Evolutionary conservation across 2,797 vertebrate genomes (phyloP), one percentile per base, ranked within the genome.

Genomic region (Spinus olivaceus): DNA sequence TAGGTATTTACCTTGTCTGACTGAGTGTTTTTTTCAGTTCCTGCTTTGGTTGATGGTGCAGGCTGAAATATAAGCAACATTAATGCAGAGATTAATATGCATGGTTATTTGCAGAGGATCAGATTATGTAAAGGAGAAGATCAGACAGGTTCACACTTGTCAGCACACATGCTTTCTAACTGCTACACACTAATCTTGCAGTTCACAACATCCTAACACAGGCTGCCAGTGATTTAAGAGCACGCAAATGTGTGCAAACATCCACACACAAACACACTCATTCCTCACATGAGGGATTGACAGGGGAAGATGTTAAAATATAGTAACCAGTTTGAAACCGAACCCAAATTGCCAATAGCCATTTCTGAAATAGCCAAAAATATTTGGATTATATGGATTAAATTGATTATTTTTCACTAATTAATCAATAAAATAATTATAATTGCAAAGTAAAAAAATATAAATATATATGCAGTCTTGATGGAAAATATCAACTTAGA

Each of bases 1-100:
- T 1, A 50, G 25, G 14, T 60, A 54, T 12, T 91, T 90, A 97
- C 96, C 94, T 92, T 93, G 33, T 27, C 12, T 60, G 90, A 69
- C 51, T 81, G 66, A 0, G 4, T 23, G 27, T 8, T 57, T 78
- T 95, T 96, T 78, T 72, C 95, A 78, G 88, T 25, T 49, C 85
- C 95, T 47, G n/a, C 14, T 90, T 85, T 70, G 41, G 57, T 27
- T 51, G 88, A 80, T 2, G 20, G 27, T 63, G 70, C 0, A 0
- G 87, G 15, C 95, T 96, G 87, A 67, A 96, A 96, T 2, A 44
- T 1, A 86, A 89, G 46, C 9, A 65, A 81, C 18, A 73, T 9
- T 42, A 27, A 53, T 32, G 60, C 19, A 42, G 54, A 59, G 59
- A 49, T 84, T 32, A 84, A 46, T 10, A 49, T 2, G 9, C 14